Evolutionary conservation across 2,888 invertebrate species (phyloP), one percentile per base, ranked within the genome.

Genomic region (Pharmacophagus antenor): DNA sequence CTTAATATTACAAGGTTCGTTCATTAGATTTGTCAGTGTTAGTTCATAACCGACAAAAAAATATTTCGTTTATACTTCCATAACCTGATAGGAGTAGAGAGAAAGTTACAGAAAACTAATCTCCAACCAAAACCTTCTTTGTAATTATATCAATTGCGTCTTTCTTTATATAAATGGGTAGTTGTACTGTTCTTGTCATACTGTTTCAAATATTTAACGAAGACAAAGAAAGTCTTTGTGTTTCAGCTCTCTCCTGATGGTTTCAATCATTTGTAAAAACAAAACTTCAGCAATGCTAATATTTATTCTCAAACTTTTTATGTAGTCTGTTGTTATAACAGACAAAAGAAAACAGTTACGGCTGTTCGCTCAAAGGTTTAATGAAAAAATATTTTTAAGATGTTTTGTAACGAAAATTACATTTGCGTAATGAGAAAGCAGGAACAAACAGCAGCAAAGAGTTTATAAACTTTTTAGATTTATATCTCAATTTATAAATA

Each of bases 301-400:
- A 51, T 27, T 50, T 44, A 51, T 44, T 46, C 25, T 31, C 5
- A 27, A 57, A 51, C 20, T 27, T 58, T 52, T 58, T 47, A 52
- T 58, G 31, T 58, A 37, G 52, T 52, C 46, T 52, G 37, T 58
- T 37, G 17, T 52, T 51, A 46, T 47, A 52, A 25, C 23, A 57
- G 37, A 58, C 57, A 51, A 57, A 50, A n/a, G 44, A 46, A 52
- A 31, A 52, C 52, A 46, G 58, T 46, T 46, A 52, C 27, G 46
- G 18, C 31, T 46, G 51, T 58, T 51, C 31, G 21, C 52, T 58
- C 37, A 21, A 22, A 52, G 46, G 46, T 52, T 51, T 47, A 58
- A 51, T 58, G 22, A 46, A 58, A 50, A 41, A 56, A 47, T 50
- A 50, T 44, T 50, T 44, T 52, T 46, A 37, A 52, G 46, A 46